These are phyloP conservation scores for Bungarus multicinctus DNA, from an alignment of 2,113 vertebrate genomes.

Conservation along the genomic window DNA sequence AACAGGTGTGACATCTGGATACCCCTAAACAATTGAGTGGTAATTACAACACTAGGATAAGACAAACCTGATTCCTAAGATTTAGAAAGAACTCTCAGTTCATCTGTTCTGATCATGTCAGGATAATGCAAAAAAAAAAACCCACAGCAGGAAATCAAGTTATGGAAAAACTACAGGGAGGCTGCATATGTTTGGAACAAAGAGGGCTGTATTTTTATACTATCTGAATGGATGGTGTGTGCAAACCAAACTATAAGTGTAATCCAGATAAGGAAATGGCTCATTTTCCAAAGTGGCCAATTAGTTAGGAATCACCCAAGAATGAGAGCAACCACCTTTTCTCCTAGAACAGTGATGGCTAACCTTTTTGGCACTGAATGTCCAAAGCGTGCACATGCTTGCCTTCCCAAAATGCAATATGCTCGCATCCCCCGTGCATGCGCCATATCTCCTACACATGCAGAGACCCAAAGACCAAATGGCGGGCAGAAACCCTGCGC, in stretches of 20 bases:
- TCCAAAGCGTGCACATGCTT: too few relatives aligned
- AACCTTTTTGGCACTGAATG: too few relatives aligned
- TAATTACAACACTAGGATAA: background rate
- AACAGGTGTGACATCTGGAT: background rate
- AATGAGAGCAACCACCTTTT: background rate
- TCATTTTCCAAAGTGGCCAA: background rate
- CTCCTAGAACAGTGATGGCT: background rate
- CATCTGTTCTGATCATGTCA: background rate
- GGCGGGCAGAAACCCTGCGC: too few relatives aligned
- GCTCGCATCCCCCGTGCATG: too few relatives aligned
- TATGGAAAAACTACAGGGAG: background rate
- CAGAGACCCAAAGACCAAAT: too few relatives aligned
- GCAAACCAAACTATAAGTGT: background rate
- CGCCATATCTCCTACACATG: too few relatives aligned
- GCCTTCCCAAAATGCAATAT: too few relatives aligned
- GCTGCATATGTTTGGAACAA: background rate
- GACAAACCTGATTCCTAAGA: background rate
- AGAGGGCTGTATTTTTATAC: background rate
- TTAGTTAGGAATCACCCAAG: background rate
- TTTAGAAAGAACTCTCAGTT: background rate
- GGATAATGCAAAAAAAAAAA: background rate
- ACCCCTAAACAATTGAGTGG: background rate
- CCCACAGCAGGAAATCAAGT: background rate
- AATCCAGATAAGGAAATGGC: background rate
- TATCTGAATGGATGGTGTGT: background rate